phyloP scores from a whole-genome alignment of 2,113 vertebrate species.

The Tachycineta bicolor region DNA sequence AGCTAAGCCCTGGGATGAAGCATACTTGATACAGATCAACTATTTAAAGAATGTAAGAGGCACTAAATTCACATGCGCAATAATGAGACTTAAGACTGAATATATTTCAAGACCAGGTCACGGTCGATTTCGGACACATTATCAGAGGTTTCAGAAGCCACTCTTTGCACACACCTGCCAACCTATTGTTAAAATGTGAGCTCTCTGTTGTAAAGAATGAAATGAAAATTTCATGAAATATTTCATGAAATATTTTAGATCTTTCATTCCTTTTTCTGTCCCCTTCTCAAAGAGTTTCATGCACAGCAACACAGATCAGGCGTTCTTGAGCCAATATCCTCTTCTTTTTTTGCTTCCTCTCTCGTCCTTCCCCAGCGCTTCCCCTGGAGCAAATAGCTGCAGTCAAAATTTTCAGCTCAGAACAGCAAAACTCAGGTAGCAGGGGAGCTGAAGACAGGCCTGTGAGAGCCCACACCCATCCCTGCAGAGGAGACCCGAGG shows the following conservation, averaged over 20 bases:
- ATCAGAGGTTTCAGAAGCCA: background rate
- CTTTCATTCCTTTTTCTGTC: background rate
- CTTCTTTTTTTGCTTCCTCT: background rate
- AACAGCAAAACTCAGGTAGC: background rate
- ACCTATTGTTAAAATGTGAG: background rate
- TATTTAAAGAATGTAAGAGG: slow-evolving; percentile 66
- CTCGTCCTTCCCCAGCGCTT: background rate
- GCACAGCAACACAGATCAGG: background rate
- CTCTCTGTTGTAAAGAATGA: background rate
- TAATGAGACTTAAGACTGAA: background rate
- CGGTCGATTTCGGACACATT: background rate
- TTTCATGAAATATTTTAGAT: background rate
- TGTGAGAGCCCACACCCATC: background rate
- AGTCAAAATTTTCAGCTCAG: background rate
- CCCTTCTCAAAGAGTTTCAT: background rate
- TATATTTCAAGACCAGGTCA: slow-evolving; percentile 12
- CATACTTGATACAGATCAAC: slow-evolving; percentile 54
- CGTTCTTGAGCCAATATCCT: background rate
- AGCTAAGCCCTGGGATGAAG: slow-evolving; percentile 55
- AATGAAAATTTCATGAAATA: too few species aligned
- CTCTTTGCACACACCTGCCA: background rate
- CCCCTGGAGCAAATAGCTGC: background rate
- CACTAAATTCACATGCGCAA: slow-evolving; percentile 9
- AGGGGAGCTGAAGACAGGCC: background rate
- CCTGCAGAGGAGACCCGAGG: accelerated